Evolutionary conservation across 2,888 invertebrate genomes (phyloP).

Genomic region (Drosophila pegasa): DNA sequence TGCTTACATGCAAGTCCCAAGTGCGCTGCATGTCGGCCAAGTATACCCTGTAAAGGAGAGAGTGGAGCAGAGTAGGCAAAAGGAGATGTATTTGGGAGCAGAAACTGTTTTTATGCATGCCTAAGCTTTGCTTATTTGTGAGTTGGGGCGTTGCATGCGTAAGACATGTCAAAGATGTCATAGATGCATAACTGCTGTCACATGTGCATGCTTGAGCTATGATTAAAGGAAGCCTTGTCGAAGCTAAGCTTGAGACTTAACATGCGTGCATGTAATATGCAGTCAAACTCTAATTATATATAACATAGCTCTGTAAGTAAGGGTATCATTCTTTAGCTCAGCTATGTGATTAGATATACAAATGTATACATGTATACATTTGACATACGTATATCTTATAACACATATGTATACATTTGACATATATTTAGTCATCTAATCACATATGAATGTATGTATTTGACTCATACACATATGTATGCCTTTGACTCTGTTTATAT

Average conservation of each 20-base stretch:
- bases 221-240: no score
- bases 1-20: slow-evolving; percentile 42
- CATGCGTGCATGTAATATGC: background rate
- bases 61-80: background rate
- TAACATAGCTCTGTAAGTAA: background rate
- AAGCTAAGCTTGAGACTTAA: background rate
- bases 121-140: background rate
- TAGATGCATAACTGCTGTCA: background rate
- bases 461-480: no score
- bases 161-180: background rate
- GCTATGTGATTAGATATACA: background rate
- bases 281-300: background rate
- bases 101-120: no score
- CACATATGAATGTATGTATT: background rate
- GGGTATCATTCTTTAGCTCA: background rate
- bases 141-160: background rate
- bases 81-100: background rate
- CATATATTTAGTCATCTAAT: no score
- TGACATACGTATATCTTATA: no score
- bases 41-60: slow-evolving; percentile 27
- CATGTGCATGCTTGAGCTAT: background rate
- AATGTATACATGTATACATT: no score
- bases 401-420: no score
- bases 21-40: slow-evolving; percentile 48
- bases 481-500: no score